Base-by-base conservation (phyloP, 2,113 vertebrate genomes). In the Microcebus murinus region DNA sequence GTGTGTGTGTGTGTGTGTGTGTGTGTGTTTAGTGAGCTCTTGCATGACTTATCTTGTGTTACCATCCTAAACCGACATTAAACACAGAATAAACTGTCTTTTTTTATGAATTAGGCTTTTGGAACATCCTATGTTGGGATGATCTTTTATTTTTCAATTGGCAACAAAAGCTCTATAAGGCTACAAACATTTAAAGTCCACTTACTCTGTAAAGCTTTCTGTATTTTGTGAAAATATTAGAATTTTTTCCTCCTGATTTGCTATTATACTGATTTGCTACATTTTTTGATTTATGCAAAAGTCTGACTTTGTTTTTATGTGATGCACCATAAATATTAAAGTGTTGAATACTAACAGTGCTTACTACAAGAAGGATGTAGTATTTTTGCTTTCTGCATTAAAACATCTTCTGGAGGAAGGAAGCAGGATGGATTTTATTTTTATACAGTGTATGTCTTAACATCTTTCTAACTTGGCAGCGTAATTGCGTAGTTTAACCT, bases 1-100 rank as follows among this genome's bases (percentile, higher is more conserved):
- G 84, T 97, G 90, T 97, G 97, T 97, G 97, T 98, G 97, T 94
- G 97, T 97, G 98, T 97, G 4, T 42, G 39, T 42, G 39, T 42
- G 42, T 42, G 42, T 98, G 97, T 98, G 98, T 98, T 98, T 97
- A 98, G 96, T 98, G 98, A 98, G 96, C 98, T 99, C 98, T 98
- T 98, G 98, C 98, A 98, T 99, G 98, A 98, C 97, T 98, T 98
- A 98, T 98, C 98, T 98, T 99, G 98, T 99, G 98, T 98, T 98
- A 98, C 98, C 98, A 98, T 98, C 98, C 98, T 98, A 97, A 99
- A 99, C 98, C 99, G 99, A 99, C 98, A 98, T 98, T 98, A 98
- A 98, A 98, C 96, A 96, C 95, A 98, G 94, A 97, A 92, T 87
- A 96, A 39, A 90, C 18, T 1, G 79, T 94, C 89, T 79, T 61